Conservation (phyloP, 2,797 vertebrate genomes). For the Peromyscus melanophrys region DNA sequence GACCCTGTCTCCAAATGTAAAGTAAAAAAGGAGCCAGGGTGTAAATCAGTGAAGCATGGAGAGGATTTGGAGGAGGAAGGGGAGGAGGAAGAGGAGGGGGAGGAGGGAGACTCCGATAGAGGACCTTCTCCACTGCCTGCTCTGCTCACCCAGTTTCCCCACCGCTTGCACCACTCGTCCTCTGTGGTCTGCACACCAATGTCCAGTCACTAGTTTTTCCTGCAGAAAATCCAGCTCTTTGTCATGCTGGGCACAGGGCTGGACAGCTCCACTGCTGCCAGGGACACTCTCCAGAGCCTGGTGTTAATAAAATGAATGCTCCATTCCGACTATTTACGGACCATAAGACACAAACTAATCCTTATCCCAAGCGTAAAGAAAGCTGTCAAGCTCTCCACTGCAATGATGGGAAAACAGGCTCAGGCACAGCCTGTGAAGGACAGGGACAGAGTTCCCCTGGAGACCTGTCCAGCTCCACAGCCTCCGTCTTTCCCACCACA, state of each 20-base stretch:
- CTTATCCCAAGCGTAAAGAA: conserved; percentile 3
- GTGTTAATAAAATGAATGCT: not conserved
- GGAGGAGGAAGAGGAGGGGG: no score
- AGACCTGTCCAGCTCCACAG: not conserved
- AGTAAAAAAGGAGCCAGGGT: not conserved
- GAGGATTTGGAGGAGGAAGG: not conserved
- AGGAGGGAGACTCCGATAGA: no score
- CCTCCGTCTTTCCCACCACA: not conserved
- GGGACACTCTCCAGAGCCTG: not conserved
- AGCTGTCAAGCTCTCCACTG: not conserved
- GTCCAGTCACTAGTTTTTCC: conserved; percentile 2
- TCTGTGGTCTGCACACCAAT: not conserved
- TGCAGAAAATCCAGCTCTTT: not conserved
- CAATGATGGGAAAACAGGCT: not conserved
- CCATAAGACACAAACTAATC: not conserved
- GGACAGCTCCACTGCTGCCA: not conserved
- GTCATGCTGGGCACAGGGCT: not conserved
- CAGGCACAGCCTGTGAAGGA: not conserved
- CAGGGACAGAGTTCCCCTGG: not conserved
- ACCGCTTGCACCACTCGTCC: not conserved
- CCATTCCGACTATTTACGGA: not conserved
- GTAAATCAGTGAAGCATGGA: not conserved
- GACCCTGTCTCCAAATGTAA: not conserved
- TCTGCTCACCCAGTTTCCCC: not conserved
- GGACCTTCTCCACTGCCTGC: not conserved